Percentiles rank a stretch among this genome's conserved stretches.
Conservation (phyloP, 1,140 invertebrate species). For the Hylyphantes graminicola region DNA sequence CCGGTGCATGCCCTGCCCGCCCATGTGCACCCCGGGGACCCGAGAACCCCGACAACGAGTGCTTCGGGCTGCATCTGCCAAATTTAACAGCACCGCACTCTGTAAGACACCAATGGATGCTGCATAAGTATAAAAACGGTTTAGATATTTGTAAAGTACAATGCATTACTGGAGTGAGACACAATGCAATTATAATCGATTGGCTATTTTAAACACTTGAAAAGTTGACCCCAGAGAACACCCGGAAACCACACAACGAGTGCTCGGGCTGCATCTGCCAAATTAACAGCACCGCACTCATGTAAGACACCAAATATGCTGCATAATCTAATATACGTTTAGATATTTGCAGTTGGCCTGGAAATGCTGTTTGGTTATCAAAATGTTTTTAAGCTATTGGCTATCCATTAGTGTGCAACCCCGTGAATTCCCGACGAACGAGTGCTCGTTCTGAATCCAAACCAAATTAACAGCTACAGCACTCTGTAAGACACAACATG, state of each 20-base stretch:
- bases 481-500: too few relatives aligned
- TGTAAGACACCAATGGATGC: conserved; percentile 9
- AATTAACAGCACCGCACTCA: conserved; percentile 44
- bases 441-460: conserved; percentile 53
- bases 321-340: neutral
- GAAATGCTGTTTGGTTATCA: too few relatives aligned
- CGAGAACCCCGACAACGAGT: conserved; percentile 51
- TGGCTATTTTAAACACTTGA: too few relatives aligned
- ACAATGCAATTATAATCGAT: too few relatives aligned
- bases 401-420: neutral
- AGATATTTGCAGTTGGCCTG: too few relatives aligned
- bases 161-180: too few relatives aligned
- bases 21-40: conserved; percentile 49
- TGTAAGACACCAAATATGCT: conserved; percentile 43
- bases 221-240: too few relatives aligned
- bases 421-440: conserved; percentile 47
- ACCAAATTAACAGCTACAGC: conserved; percentile 49
- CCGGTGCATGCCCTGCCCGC: conserved; percentile 54
- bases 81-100: conserved; percentile 42
- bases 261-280: conserved; percentile 58
- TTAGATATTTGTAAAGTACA: neutral
- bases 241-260: conserved; percentile 45
- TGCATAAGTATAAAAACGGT: neutral
- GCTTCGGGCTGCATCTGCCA: conserved; percentile 57
- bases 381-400: too few relatives aligned